Conservation (phyloP, 1,140 invertebrate species). For the Psilanteris sp. region DNA sequence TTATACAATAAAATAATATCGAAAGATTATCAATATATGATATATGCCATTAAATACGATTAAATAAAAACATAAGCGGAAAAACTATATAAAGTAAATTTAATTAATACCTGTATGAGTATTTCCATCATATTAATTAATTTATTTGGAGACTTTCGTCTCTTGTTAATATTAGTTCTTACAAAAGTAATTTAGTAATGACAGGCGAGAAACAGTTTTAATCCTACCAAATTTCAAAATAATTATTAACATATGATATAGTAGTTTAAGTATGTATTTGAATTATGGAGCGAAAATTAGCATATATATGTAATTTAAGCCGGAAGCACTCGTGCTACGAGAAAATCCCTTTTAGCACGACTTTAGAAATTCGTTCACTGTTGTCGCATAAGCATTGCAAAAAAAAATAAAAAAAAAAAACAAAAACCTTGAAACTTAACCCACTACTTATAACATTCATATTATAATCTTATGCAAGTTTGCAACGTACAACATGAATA, state of each 20-base stretch:
- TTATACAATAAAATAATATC: no score
- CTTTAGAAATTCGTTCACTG: slow-evolving; percentile 45
- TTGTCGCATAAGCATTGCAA: slow-evolving; percentile 43
- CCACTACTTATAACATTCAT: no score
- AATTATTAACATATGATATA: slow-evolving; percentile 45
- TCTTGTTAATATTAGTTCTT: slow-evolving; percentile 7
- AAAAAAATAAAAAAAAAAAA: no score
- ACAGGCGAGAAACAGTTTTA: slow-evolving; percentile 23
- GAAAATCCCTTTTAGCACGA: slow-evolving; percentile 42
- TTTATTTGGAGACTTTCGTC: slow-evolving; percentile 3
- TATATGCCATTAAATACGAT: no score
- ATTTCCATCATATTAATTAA: slow-evolving; percentile 30
- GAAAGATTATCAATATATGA: no score
- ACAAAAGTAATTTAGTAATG: slow-evolving; percentile 41
- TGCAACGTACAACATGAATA: no score
- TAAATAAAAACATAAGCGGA: no score
- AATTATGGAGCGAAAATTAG: slow-evolving; percentile 49
- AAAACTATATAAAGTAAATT: no score
- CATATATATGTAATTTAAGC: slow-evolving; percentile 52
- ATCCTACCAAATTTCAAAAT: slow-evolving; percentile 35
- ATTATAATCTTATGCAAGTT: no score
- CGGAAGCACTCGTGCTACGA: slow-evolving; percentile 27
- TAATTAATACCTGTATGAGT: no score
- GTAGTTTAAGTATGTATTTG: slow-evolving; percentile 30
- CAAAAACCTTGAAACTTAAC: no score